Evolutionary conservation across 1,140 invertebrate species (phyloP).

Genomic region (Leptestheria dahalacensis): DNA sequence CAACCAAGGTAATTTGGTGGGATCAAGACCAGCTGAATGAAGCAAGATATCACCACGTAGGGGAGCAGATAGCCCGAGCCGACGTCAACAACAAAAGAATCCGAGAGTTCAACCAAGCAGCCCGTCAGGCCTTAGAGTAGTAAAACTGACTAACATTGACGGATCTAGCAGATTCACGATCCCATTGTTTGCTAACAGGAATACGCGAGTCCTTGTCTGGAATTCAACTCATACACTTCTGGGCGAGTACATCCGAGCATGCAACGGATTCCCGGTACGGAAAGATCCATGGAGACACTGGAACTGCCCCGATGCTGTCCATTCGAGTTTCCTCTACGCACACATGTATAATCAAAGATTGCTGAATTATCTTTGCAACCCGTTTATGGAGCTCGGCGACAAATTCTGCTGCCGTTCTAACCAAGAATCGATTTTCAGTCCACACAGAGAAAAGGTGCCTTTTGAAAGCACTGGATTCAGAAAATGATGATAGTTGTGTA

Average conservation of each 20-base stretch:
- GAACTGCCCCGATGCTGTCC: not conserved
- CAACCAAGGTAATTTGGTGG: not conserved
- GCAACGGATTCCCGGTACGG: not conserved
- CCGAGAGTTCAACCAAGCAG: not conserved
- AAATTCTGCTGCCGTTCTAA: not conserved
- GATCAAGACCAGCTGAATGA: not conserved
- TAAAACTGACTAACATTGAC: not conserved
- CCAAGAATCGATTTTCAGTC: too few relatives aligned
- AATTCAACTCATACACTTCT: not conserved
- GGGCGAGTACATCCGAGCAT: not conserved
- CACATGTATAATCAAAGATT: not conserved
- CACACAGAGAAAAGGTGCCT: too few relatives aligned
- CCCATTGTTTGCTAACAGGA: not conserved
- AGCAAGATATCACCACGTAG: not conserved
- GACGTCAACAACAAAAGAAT: not conserved
- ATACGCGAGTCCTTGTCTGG: not conserved
- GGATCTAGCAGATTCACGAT: not conserved
- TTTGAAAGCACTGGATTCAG: too few relatives aligned
- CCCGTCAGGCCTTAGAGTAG: not conserved
- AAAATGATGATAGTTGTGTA: too few relatives aligned
- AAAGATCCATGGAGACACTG: not conserved
- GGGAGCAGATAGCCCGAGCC: not conserved
- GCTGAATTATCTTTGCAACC: not conserved
- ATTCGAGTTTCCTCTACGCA: not conserved
- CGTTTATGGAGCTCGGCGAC: not conserved